These are phyloP conservation scores for Benitochromis conjunctus DNA, from an alignment of 2,113 vertebrate genomes.

Conservation along the genomic window DNA sequence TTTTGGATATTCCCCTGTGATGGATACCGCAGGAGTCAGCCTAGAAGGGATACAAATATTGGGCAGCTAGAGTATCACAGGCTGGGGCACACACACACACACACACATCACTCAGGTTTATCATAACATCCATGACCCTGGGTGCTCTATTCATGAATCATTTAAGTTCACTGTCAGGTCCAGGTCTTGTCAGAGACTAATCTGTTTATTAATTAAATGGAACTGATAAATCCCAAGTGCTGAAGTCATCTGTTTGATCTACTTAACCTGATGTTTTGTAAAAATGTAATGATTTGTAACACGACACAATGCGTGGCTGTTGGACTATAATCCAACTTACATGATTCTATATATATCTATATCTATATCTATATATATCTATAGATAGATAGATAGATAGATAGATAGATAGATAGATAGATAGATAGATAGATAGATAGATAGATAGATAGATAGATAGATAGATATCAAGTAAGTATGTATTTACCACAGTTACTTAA, in stretches of 20 bases:
- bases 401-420: too few species aligned
- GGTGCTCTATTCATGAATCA: slow-evolving; percentile 40
- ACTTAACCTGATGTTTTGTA: not conserved
- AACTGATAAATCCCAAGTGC: slow-evolving; percentile 4
- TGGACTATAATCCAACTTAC: not conserved
- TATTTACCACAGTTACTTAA: too few species aligned
- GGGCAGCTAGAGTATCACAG: not conserved
- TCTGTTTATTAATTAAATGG: slow-evolving; percentile 30
- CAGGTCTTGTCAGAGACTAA: slow-evolving; percentile 18
- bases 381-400: too few species aligned
- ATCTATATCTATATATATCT: too few species aligned
- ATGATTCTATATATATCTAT: too few species aligned
- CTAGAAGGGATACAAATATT: slow-evolving; percentile 48
- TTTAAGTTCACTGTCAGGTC: slow-evolving; percentile 26
- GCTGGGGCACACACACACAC: not conserved
- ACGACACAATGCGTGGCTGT: not conserved
- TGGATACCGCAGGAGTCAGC: slow-evolving; percentile 59
- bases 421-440: too few species aligned
- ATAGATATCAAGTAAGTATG: too few species aligned
- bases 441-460: too few species aligned
- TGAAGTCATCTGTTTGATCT: slow-evolving; percentile 1
- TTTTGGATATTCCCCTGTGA: slow-evolving; percentile 67
- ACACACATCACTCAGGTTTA: not conserved
- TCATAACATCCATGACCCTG: slow-evolving; percentile 2
- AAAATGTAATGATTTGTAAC: not conserved